phyloP scores from a whole-genome alignment of 2,113 vertebrate species.

The Laticauda colubrina region DNA sequence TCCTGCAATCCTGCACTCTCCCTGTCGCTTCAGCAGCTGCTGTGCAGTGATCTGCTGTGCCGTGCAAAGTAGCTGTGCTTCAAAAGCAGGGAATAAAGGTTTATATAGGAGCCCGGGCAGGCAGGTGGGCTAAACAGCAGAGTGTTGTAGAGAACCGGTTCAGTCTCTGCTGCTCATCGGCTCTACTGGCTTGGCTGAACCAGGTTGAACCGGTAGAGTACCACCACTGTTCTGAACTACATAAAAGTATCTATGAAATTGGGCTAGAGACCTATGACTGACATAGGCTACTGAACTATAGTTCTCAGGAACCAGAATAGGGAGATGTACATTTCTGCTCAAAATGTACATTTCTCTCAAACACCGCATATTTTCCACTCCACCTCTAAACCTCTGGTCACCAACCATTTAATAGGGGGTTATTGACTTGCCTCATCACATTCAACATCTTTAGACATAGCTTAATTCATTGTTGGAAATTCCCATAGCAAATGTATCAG shows the following conservation, averaged over 20 bases:
- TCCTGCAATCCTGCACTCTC: no score
- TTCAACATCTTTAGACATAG: background rate
- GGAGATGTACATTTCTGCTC: background rate
- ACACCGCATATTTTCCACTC: background rate
- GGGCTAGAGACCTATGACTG: background rate
- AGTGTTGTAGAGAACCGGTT: no score
- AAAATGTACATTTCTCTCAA: background rate
- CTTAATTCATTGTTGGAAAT: background rate
- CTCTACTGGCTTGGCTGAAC: no score
- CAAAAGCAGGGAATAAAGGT: no score
- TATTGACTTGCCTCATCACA: no score
- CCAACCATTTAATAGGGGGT: background rate
- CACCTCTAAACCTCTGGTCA: background rate
- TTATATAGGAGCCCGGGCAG: no score
- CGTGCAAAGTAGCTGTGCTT: no score
- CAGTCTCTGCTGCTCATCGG: no score
- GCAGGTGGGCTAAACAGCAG: no score
- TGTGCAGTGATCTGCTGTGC: no score
- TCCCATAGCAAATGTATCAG: background rate
- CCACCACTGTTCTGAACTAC: background rate
- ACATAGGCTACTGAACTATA: background rate
- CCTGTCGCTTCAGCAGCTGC: no score
- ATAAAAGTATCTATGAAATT: background rate
- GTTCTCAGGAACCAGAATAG: background rate
- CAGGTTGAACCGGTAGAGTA: no score